Evolutionary conservation across 92 coral and sea anemone genomes (phyloP).

Genomic region (Blastomussa wellsi): DNA sequence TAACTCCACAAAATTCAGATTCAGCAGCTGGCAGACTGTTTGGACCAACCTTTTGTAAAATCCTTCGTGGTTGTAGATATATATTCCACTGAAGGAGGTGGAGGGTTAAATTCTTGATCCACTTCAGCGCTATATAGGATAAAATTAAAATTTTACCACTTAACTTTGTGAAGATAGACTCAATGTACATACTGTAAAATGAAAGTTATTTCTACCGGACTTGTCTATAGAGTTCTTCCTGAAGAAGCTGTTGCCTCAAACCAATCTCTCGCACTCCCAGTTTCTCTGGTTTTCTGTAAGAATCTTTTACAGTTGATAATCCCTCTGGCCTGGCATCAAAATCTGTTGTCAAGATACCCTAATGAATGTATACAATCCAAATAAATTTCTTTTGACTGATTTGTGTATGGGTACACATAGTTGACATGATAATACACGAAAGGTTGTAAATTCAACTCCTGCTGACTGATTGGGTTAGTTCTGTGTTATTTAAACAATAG

Average conservation of each 20-base stretch:
- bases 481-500: too few relatives aligned
- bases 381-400: neutral
- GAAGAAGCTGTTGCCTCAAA: constrained; percentile 70
- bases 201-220: constrained; percentile 73
- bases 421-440: neutral
- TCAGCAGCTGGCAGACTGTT: neutral
- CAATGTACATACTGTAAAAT: too few relatives aligned
- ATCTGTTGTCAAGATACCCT: constrained; percentile 95
- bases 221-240: constrained; percentile 75
- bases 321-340: constrained; percentile 84
- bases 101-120: constrained; percentile 82
- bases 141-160: neutral
- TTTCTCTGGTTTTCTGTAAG: constrained; percentile 78
- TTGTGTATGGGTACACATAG: too few relatives aligned
- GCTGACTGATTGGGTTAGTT: too few relatives aligned
- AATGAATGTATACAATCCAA: neutral
- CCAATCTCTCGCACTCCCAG: constrained; percentile 77
- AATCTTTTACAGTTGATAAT: constrained; percentile 83
- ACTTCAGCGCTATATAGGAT: constrained; percentile 77
- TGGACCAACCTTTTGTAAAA: constrained; percentile 80
- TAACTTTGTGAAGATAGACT: neutral
- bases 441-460: too few relatives aligned
- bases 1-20: neutral
- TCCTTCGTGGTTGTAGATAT: constrained; percentile 87
- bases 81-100: constrained; percentile 91